Base-by-base conservation (phyloP, 2,797 vertebrate species). In the Halcyon chelicuti region DNA sequence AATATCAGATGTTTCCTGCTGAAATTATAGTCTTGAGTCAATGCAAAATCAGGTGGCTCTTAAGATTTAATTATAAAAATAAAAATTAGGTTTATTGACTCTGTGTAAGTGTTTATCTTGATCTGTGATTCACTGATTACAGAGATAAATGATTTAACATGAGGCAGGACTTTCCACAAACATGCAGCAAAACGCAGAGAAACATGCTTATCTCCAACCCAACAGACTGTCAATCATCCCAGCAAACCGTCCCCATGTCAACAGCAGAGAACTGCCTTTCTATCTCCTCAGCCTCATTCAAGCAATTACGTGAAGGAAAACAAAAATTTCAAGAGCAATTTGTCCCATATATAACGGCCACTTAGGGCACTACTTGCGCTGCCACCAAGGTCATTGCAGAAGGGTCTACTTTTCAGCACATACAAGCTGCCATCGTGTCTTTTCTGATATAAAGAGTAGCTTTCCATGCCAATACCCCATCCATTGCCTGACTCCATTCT, bases 51-150 rank as follows among this genome's bases (percentile, higher is more conserved):
- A 95, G 95, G 94, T 86, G 73, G 61, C 85, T 93, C 79, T 95
- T 86, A 62, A 93, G 86, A 84, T 89, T 88, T 83, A 97, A 78
- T 89, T 83, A 72, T 68, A 88, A 96, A 95, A 92, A 88, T 86
- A 86, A 93, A 96, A 95, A 93, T 77, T 68, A 92, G 42, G 23
- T 86, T 93, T 96, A 94, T 84, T 94, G 49, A 86, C 87, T 95
- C 58, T 5, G 2, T 51, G 67, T 1, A 3, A 96, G 49, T 82
- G 73, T 86, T 97, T 82, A 71, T 93, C 96, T 94, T 86, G 29
- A 77, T 96, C 84, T 78, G 40, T 63, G 91, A 91, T 78, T 93
- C 86, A 39, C 81, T 95, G 96, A 94, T 96, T 88, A 73, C 19
- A 49, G 66, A 83, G 62, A 70, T 44, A 90, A 94, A 87, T 68